Evolutionary conservation across 1,140 invertebrate genomes (phyloP).

Genomic region (Lepidotrigona ventralis): DNA sequence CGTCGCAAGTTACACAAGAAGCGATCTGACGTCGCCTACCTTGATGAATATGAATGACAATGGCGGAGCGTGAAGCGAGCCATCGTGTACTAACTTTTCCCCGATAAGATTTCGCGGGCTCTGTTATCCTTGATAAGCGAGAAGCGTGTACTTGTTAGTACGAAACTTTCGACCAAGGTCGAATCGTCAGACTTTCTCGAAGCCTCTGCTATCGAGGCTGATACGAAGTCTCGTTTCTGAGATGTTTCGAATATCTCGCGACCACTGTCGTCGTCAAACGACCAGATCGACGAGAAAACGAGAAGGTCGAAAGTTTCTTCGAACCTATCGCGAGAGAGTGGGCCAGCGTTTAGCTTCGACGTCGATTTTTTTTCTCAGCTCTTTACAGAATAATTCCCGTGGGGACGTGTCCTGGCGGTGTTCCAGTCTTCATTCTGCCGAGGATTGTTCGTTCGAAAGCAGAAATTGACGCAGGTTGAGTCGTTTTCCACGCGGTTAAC

Average conservation of each 20-base stretch:
- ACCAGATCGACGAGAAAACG: too few relatives aligned
- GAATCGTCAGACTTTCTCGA: neutral
- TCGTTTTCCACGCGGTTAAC: constrained; percentile 4
- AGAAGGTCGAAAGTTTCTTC: neutral
- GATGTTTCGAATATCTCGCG: too few relatives aligned
- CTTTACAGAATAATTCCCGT: neutral
- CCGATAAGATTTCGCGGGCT: neutral
- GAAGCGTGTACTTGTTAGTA: neutral
- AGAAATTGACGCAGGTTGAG: neutral
- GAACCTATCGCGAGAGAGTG: neutral
- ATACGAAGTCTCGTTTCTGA: neutral
- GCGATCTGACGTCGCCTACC: neutral
- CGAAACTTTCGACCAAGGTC: neutral
- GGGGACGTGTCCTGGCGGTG: neutral
- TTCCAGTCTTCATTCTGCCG: neutral
- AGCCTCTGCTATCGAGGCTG: neutral
- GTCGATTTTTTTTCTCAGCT: neutral
- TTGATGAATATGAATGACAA: neutral
- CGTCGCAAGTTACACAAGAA: neutral
- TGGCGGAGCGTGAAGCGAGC: neutral
- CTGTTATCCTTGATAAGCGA: neutral
- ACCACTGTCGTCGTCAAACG: too few relatives aligned
- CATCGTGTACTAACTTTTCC: neutral
- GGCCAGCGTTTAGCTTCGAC: neutral
- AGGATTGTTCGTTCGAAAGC: neutral